Base-by-base conservation (phyloP, 2,888 invertebrate species). In the Pemphredon lugubris region DNA sequence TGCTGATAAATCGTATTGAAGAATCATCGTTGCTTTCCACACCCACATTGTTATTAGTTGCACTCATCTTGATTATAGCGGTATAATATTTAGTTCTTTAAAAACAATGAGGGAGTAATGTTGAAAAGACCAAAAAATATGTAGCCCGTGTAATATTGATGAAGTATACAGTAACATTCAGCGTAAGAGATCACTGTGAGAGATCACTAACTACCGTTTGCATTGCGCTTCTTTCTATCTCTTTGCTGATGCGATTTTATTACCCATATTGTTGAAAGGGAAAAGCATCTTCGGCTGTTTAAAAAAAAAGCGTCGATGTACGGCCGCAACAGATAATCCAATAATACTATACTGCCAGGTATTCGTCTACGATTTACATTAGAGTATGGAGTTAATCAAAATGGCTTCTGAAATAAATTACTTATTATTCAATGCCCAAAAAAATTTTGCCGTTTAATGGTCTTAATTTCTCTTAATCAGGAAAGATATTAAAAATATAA, bases 1-100 rank as follows among this genome's bases (percentile, higher is more conserved):
- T 68, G 50, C 23, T 61, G 42, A 68, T 68, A 63, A 57, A 63
- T 55, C 54, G 44, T 67, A 55, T 59, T 60, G 55, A 60, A 67
- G 60, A 61, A 57, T 1, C 63, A 63, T 69, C 63, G 40, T 51
- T 63, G 30, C 11, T 63, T 69, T 69, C 57, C 61, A 6, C 53
- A 63, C 21, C 23, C 55, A 61, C 54, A 60, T n/a, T n/a, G n/a
- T 44, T 59, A 53, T 53, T 66, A 60, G 40, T 61, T 53, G 57
- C 50, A 63, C 50, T 55, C 68, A 63, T 67, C 48, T 67, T 67
- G 67, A 60, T 61, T 69, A 63, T 63, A 69, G 53, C 57, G 68
- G 58, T 69, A 63, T 51, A 68, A 63, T 60, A 59, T 66, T 66
- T 47, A 47, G 51, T 66, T 54, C 34, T 66, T 66, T 51, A 58